These are phyloP conservation scores for Hydractinia symbiolongicarpus DNA, from an alignment of 30 jellyfish, hydroid and myxozoan genomes.

Conservation along the genomic window DNA sequence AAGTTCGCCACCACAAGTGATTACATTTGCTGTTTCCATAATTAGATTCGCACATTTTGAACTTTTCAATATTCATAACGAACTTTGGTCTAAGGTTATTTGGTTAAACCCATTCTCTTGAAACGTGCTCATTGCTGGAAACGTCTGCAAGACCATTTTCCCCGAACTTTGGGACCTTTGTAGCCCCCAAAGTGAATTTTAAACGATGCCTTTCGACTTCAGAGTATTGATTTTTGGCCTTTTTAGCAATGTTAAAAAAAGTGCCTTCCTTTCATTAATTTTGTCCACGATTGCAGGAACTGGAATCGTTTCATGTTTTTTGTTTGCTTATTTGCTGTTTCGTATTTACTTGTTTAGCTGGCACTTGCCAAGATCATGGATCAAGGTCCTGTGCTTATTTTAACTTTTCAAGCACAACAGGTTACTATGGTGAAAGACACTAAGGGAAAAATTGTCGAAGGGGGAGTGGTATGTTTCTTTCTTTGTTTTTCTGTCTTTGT, in stretches of 20 bases:
- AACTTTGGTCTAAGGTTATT: too few relatives aligned
- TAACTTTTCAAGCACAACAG: conserved; percentile 91
- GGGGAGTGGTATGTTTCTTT: conserved; percentile 54
- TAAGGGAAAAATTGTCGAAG: conserved; percentile 68
- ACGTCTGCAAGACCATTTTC: too few relatives aligned
- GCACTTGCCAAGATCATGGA: conserved; percentile 92
- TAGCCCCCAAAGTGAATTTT: background rate
- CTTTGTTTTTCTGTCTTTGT: background rate
- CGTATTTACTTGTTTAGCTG: conserved; percentile 33
- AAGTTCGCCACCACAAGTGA: too few relatives aligned
- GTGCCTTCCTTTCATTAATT: background rate
- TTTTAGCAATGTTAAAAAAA: too few relatives aligned
- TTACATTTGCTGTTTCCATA: too few relatives aligned
- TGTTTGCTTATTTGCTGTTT: background rate
- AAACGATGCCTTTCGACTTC: background rate
- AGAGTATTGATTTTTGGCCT: background rate
- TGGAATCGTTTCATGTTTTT: background rate
- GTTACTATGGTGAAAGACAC: conserved; percentile 57
- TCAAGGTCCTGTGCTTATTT: conserved; percentile 84
- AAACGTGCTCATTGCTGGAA: too few relatives aligned
- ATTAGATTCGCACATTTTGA: too few relatives aligned
- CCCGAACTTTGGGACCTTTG: too few relatives aligned
- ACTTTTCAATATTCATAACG: too few relatives aligned
- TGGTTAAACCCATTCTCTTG: too few relatives aligned
- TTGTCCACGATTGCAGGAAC: background rate